Conservation (phyloP, 2,888 invertebrate species). For the Julus scandinavius region DNA sequence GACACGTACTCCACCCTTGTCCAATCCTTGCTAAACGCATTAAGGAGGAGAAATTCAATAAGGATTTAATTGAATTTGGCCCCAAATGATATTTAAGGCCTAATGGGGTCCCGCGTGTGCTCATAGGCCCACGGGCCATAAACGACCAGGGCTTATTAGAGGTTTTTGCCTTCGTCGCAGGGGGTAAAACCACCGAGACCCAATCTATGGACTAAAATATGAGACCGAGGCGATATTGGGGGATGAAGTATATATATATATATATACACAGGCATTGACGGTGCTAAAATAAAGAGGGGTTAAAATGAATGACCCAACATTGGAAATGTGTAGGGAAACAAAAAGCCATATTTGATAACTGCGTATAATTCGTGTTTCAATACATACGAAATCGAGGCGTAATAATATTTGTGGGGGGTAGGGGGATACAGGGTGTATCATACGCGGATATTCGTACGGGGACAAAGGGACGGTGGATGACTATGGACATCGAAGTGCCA, state of each 20-base stretch:
- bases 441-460: not conserved
- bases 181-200: slow-evolving; percentile 44
- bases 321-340: not conserved
- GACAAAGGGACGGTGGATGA: not conserved
- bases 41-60: slow-evolving; percentile 48
- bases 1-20: slow-evolving; percentile 23
- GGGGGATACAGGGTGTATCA: not conserved
- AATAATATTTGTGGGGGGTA: slow-evolving; percentile 16
- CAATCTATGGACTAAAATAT: slow-evolving; percentile 34
- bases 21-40: not conserved
- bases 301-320: slow-evolving; percentile 31
- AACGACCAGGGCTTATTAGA: slow-evolving; percentile 39
- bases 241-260: slow-evolving; percentile 26
- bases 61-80: slow-evolving; percentile 49
- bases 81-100: slow-evolving; percentile 46
- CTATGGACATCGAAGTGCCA: not conserved
- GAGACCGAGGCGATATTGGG: slow-evolving; percentile 37
- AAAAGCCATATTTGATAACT: slow-evolving; percentile 39
- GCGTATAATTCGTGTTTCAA: slow-evolving; percentile 29
- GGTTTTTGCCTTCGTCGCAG: slow-evolving; percentile 47
- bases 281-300: slow-evolving; percentile 40
- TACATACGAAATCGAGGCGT: not conserved
- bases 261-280: slow-evolving; percentile 21
- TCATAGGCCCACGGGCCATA: slow-evolving; percentile 23
- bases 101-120: not conserved